Evolutionary conservation across 2,888 invertebrate genomes (phyloP), one percentile per base, ranked within the genome.

Genomic region (Diaperis boleti): DNA sequence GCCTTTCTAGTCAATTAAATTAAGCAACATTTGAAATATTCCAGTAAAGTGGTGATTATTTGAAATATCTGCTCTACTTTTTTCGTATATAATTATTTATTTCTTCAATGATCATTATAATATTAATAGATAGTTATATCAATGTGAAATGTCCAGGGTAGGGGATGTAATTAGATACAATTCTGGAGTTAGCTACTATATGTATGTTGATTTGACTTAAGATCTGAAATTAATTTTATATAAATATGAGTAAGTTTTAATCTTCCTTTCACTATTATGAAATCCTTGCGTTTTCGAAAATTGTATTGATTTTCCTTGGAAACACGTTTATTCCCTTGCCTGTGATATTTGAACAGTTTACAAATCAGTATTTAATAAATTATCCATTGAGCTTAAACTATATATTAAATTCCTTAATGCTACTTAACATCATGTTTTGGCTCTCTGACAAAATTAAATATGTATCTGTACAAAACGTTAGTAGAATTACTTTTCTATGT

Each of bases 131-230:
- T 74, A 76, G 71, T 70, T 74, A 74, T 74, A 75, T 76, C 69
- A 74, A 73, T 77, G 76, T 77, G 73, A 77, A 75, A 72, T 77
- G 74, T 78, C 77, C 76, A 76, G 73, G 76, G 76, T 76, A 77
- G 78, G 78, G 77, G 76, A 76, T 71, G 66, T 74, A 72, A 69
- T 67, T 72, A 72, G 69, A 65, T 67, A 68, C 65, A 64, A 70
- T 70, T 67, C 63, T 70, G 69, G 57, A 65, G 65, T 59, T 71
- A 69, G 65, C 62, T 70, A 69, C 68, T 52, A 56, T 22, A 39
- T 60, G 14, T 42, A 47, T n/a, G n/a, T n/a, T 31, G 20, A 56
- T 41, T 59, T 62, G 42, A 7, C 10, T 49, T 57, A 15, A 57
- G 56, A 57, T 56, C 57, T 57, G 50, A 59, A 37, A 39, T 18